Base-by-base conservation (phyloP, 1,140 invertebrate genomes). In the Nephila pilipes region DNA sequence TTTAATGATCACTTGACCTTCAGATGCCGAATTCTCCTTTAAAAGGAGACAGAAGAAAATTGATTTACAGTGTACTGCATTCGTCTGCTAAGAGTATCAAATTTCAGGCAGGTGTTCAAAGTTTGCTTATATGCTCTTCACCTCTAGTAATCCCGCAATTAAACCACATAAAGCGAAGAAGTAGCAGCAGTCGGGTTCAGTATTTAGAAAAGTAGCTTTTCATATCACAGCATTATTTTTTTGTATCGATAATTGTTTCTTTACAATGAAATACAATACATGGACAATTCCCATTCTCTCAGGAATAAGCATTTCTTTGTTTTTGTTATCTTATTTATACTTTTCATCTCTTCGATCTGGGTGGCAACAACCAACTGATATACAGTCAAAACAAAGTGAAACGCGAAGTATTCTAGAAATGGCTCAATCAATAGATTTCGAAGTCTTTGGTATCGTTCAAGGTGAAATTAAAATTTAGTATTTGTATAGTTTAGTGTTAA, bases 401-500 rank as follows among this genome's bases (percentile, higher is more conserved):
- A 92, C 85, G 81, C 38, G 16, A 92, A 92, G 29, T 57, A 36
- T 85, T 69, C n/a, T 75, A 6, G 87, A 60, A 80, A 93, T 93
- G 91, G 2, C 87, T 5, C 91, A 87, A 10, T 93, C 91, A 0
- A 8, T 93, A 4, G 91, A 93, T 93, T 93, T 87, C 38, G 91
- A 93, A 87, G 83, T 93, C 58, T 93, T 93, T 38, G 91, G 91
- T 22, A n/a, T 16, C 36, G 91, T 93, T n/a, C 91, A 93, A 87
- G 91, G 91, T 93, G 46, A 83, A 54, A 8, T 46, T 2, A 75
- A 16, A 22, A 22, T 85, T 85, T 54, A 14, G 5, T 83, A 36
- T 75, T 25, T 4, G 6, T 8, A 36, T 18, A 10, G 46, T 36
- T 75, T 6, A 36, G 12, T 16, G 4, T 75, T 10, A 8, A 29